Percentiles rank a stretch among this genome's conserved stretches.
Conservation (phyloP, 2,888 invertebrate species). For the Stratiomys singularior region DNA sequence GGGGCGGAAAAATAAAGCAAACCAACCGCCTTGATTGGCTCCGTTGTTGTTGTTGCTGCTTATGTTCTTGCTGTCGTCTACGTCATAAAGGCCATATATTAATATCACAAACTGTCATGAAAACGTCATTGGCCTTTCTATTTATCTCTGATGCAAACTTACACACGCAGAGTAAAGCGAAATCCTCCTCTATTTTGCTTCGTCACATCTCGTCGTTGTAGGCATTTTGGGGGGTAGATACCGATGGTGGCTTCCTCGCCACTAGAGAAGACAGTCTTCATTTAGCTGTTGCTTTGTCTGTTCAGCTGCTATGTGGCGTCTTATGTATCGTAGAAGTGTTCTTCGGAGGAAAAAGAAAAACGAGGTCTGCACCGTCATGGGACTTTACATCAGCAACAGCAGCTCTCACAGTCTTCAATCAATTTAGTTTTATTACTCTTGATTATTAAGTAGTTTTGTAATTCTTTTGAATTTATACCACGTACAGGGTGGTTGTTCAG, state of each 20-base stretch:
- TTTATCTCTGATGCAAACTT: conserved; percentile 19
- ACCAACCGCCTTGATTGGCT: conserved; percentile 4
- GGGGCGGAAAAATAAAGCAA: neutral
- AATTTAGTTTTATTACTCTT: conserved; percentile 8
- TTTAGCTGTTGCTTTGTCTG: conserved; percentile 30
- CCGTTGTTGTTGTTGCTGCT: conserved; percentile 4
- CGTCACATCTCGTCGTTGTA: neutral
- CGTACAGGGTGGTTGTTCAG: conserved; percentile 26
- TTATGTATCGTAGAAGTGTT: neutral
- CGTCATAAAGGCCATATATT: conserved; percentile 42
- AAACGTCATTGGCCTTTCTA: conserved; percentile 46
- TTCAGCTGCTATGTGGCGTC: neutral
- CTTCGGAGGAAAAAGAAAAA: neutral
- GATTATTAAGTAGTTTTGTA: neutral
- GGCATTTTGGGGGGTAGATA: neutral
- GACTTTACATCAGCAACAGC: conserved; percentile 11
- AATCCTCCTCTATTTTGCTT: neutral
- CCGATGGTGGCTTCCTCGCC: neutral
- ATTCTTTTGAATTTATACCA: too few species aligned
- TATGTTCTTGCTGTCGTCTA: neutral
- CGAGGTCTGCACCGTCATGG: conserved; percentile 26
- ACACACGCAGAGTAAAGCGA: conserved; percentile 16
- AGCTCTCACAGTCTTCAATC: conserved; percentile 16
- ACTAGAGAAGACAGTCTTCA: neutral
- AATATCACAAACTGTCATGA: conserved; percentile 30